phyloP scores from a whole-genome alignment of 2,113 vertebrate genomes.

The Toxotes chatareus region DNA sequence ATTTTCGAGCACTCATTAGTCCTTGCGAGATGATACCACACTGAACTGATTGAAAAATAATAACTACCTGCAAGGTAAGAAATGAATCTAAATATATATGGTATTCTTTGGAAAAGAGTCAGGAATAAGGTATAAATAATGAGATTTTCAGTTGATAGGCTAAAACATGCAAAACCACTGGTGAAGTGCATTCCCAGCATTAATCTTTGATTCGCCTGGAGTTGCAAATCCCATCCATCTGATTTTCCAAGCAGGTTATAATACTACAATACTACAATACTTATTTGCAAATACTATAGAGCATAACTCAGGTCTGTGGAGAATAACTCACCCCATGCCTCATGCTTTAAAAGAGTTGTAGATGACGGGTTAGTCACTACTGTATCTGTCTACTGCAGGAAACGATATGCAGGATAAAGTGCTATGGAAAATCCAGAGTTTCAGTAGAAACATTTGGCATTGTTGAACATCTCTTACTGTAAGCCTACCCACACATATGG shows the following conservation, averaged over 20 bases:
- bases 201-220: background rate
- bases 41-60: background rate
- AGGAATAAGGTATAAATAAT: background rate
- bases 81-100: background rate
- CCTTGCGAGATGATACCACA: background rate
- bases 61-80: background rate
- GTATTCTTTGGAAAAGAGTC: background rate
- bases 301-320: background rate
- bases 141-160: background rate
- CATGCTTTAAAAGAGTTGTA: slow-evolving; percentile 17
- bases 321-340: background rate
- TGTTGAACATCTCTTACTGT: slow-evolving; percentile 36
- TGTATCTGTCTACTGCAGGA: slow-evolving; percentile 2
- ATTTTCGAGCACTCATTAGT: background rate
- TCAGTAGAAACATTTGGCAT: slow-evolving; percentile 58
- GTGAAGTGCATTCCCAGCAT: background rate
- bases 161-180: background rate
- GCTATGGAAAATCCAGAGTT: slow-evolving; percentile 54
- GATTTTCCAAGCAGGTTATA: background rate
- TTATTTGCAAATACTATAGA: background rate
- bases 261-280: background rate
- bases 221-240: background rate
- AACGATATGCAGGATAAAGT: slow-evolving; percentile 20
- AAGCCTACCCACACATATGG: slow-evolving; percentile 48
- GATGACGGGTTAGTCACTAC: slow-evolving; percentile 12